Base-by-base conservation (phyloP, 2,113 vertebrate species). In the Cinclus mexicanus region DNA sequence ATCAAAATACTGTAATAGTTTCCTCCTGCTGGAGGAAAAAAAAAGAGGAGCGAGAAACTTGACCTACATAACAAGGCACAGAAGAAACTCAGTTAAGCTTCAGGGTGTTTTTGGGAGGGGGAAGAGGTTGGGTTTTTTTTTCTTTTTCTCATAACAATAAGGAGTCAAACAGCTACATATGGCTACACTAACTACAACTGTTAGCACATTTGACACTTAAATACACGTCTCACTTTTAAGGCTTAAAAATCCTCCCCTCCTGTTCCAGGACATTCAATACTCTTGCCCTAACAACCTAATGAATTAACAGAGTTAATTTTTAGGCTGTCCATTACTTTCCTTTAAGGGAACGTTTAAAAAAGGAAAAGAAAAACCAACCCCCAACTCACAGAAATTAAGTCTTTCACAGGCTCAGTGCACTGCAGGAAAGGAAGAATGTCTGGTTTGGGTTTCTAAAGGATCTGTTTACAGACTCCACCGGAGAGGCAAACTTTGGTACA, bases 1-100 rank as follows among this genome's bases (percentile, higher is more conserved):
- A 97, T 92, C 89, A 97, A 89, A 97, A 90, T 85, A 94, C 42
- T 82, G 52, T 88, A 91, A 95, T 88, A 88, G 77, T 59, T 96
- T 94, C 88, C 90, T 93, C 85, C 93, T 81, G 87, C 53, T 91
- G 52, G 59, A 56, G 15, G 3, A 16, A 28, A 35, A 42, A 41
- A 49, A 33, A n/a, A 26, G 10, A 18, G 3, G 9, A n/a, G 35
- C 83, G 65, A 94, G 80, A 91, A 94, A 95, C 83, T 87, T 94
- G 91, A 96, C 94, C 94, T 95, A 95, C 92, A 94, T 93, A 92
- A 94, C 49, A 85, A 84, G 80, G 77, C 87, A 92, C 60, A 82
- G 84, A 90, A 95, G 89, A 90, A 95, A 94, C 47, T 79, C 95
- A 39, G 89, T 80, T 71, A 82, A 64, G 92, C 95, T 95, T 65